Conservation (phyloP, 1,140 invertebrate species). For the Zaprionus capensis region DNA sequence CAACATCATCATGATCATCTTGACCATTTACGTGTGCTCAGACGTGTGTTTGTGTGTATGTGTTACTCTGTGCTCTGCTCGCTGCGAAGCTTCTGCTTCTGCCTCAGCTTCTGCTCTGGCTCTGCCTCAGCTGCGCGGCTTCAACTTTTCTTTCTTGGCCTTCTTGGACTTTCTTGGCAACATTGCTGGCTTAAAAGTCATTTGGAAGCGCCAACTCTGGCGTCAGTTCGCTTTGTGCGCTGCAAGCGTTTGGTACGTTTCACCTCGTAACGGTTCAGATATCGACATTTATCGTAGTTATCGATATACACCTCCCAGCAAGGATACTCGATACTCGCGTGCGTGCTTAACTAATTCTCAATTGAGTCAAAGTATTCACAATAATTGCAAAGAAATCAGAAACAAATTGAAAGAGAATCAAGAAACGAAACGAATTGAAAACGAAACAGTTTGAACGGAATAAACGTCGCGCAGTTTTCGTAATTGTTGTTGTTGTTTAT, state of each 20-base stretch:
- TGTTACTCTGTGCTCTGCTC: conserved; percentile 31
- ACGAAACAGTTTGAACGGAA: conserved; percentile 43
- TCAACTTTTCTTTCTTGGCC: conserved; percentile 74
- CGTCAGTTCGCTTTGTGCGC: conserved; percentile 76
- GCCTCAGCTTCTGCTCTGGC: background rate
- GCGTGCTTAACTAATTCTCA: background rate
- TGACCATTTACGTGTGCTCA: conserved; percentile 57
- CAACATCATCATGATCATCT: conserved; percentile 45
- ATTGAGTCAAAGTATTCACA: background rate
- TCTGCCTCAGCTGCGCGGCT: conserved; percentile 30
- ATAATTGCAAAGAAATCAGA: background rate
- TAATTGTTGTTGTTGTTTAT: conserved; percentile 55
- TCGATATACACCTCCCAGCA: background rate
- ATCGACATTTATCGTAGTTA: background rate
- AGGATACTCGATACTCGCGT: conserved; percentile 3
- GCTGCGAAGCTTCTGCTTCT: conserved; percentile 28
- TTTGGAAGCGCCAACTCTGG: conserved; percentile 71
- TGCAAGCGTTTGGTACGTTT: conserved; percentile 77
- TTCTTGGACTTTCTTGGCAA: conserved; percentile 80
- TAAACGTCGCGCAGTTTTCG: conserved; percentile 41
- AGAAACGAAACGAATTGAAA: conserved; percentile 18
- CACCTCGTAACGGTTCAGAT: conserved; percentile 41
- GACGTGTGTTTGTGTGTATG: conserved; percentile 2
- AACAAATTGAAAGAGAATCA: conserved; percentile 31
- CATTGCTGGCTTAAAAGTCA: conserved; percentile 77